Base-by-base conservation (phyloP, 2,888 invertebrate genomes). In the Allolobophora icterica region DNA sequence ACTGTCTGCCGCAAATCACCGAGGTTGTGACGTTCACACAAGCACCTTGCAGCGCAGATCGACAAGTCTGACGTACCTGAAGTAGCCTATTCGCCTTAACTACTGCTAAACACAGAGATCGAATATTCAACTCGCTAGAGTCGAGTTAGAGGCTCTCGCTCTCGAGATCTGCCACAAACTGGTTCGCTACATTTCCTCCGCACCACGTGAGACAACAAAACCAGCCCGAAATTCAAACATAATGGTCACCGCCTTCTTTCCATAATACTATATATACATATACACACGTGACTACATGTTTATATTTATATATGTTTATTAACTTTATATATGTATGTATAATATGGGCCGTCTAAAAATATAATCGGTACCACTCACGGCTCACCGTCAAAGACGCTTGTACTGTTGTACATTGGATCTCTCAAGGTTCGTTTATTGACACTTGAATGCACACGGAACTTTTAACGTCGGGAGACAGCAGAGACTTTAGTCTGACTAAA, bases 161-260 rank as follows among this genome's bases (percentile, higher is more conserved):
- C 71, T 71, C n/a, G 58, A 58, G 58, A 58, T 58, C 58, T 58
- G 58, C 71, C 30, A n/a, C 71, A 71, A 71, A n/a, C 71, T 71
- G n/a, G 30, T n/a, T 71, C 71, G 21, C 71, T 30, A 0, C 30
- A 52, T 11, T 71, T 71, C 30, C 30, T 71, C 8, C 0, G 6
- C 71, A 8, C n/a, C 71, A 71, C 71, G 71, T 30, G 71, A 71
- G 71, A n/a, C 71, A 71, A 71, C n/a, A 71, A n/a, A 71, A 11
- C 6, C n/a, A 71, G 71, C 71, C 71, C 71, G 71, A 71, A n/a
- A 71, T 71, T 71, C 71, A 71, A 71, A 71, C 71, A n/a, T 52
- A 52, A 52, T 52, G 6, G 52, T 24, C 24, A 24, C n/a, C 30
- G 8, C 52, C 52, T 71, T n/a, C 71, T 30, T n/a, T n/a, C 30